Percentiles rank a stretch among this genome's conserved stretches.
Evolutionary conservation across 1,140 invertebrate genomes (phyloP).

Genomic region (Helicoverpa zea): DNA sequence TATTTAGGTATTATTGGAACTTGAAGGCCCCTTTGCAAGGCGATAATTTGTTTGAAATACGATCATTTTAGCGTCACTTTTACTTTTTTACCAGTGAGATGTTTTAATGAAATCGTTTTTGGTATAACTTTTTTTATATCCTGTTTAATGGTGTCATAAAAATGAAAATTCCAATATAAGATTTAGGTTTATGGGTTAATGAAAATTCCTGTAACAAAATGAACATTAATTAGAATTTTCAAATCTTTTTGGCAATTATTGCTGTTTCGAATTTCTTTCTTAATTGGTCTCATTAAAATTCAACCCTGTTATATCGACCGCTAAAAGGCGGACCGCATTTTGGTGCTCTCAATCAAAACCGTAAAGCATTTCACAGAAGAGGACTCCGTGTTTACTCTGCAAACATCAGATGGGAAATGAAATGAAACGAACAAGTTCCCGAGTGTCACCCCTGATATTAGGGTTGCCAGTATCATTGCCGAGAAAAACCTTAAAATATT

Average conservation of each 20-base stretch:
- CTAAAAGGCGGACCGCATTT: constrained; percentile 48
- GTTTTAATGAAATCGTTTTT: constrained; percentile 20
- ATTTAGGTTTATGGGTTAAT: too few relatives aligned
- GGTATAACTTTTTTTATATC: not conserved
- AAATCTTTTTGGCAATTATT: constrained; percentile 16
- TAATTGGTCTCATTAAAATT: constrained; percentile 50
- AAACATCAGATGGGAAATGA: constrained; percentile 63
- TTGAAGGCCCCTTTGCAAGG: constrained; percentile 47
- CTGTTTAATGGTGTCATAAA: constrained; percentile 8
- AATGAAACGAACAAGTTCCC: constrained; percentile 54
- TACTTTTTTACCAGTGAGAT: constrained; percentile 31
- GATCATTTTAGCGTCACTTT: constrained; percentile 38
- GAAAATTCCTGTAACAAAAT: not conserved
- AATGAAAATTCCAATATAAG: not conserved
- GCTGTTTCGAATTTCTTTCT: constrained; percentile 27
- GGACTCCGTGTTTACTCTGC: constrained; percentile 53
- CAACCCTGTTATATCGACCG: constrained; percentile 39
- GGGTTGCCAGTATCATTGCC: constrained; percentile 12
- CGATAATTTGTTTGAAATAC: constrained; percentile 55
- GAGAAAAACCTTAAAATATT: too few relatives aligned
- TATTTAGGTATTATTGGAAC: constrained; percentile 58
- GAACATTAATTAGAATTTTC: constrained; percentile 1
- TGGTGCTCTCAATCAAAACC: constrained; percentile 44
- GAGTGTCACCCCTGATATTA: constrained; percentile 53
- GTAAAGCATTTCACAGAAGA: constrained; percentile 44